Evolutionary conservation across 2,797 vertebrate species (phyloP), one percentile per base, ranked within the genome.

Genomic region (Alectoris magna): DNA sequence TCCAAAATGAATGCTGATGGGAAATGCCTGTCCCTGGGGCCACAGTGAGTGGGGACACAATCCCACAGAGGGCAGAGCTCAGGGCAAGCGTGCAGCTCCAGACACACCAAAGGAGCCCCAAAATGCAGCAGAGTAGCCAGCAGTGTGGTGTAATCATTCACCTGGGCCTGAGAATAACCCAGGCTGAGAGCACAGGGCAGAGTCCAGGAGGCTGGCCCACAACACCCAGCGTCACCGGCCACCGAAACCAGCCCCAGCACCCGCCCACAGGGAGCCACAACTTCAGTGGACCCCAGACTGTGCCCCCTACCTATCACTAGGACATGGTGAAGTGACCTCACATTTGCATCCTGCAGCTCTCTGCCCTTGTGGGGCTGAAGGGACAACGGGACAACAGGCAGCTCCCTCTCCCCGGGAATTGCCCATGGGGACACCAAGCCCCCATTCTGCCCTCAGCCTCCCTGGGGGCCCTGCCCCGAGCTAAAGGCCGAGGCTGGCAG

Each of bases 401-500:
- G 69, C 36, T 77, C 22, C 26, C 2, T 6, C 23, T 46, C 8
- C 0, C 55, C 53, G n/a, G 66, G 48, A 53, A 70, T 41, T 1
- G 2, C 46, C 60, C 17, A 5, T 4, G 1, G n/a, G 26, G 78
- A n/a, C 23, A 4, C 60, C 71, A 58, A 81, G 34, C 49, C 49
- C 70, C 1, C 1, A 48, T 14, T 62, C 70, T 55, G 74, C 48
- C 55, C 70, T 56, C 8, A 0, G 12, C 16, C 38, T 34, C 29
- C 68, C 2, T 1, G 0, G 46, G 26, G 34, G 39, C 16, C 59
- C 88, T 59, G 88, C 12, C 70, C 29, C 16, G 3, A 76, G 90
- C 63, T 91, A 63, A 90, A 73, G 91, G 92, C 92, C 67, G 5
- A 67, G 73, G 73, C 89, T 72, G 83, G 93, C 89, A 93, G 85